These are phyloP conservation scores for Kuschelorhynchus macadamiae DNA, from an alignment of 2,888 invertebrate genomes.

Conservation along the genomic window DNA sequence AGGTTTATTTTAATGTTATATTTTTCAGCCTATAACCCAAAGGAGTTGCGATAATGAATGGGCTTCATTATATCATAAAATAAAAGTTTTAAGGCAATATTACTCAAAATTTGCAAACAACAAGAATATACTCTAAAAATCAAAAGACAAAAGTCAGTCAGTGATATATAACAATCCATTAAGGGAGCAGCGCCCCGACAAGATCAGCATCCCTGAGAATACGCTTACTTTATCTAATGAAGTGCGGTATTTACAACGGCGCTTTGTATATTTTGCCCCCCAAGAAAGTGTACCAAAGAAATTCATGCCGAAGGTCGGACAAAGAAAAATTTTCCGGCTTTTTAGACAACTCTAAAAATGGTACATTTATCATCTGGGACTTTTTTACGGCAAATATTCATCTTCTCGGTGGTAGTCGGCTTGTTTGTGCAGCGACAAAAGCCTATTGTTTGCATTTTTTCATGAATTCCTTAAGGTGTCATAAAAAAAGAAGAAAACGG, in stretches of 20 bases:
- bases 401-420: conserved; percentile 16
- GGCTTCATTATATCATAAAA: too few species aligned
- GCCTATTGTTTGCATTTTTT: conserved; percentile 3
- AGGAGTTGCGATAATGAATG: too few species aligned
- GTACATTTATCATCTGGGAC: conserved; percentile 22
- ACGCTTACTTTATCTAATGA: conserved; percentile 42
- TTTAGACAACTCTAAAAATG: conserved; percentile 22
- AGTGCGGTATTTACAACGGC: conserved; percentile 29
- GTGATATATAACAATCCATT: conserved; percentile 15
- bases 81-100: neutral
- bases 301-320: conserved; percentile 24
- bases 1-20: too few species aligned
- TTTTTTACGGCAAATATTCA: conserved; percentile 19
- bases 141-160: conserved; percentile 1
- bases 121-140: neutral
- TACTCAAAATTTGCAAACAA: too few species aligned
- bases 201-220: conserved; percentile 24
- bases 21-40: too few species aligned
- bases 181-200: neutral
- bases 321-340: conserved; percentile 29
- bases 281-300: conserved; percentile 25
- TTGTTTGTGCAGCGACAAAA: conserved; percentile 20
- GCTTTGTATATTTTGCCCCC: conserved; percentile 17
- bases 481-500: too few species aligned
- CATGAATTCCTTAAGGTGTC: too few species aligned